Percentiles rank a stretch among this genome's conserved stretches.
Evolutionary conservation across 2,113 vertebrate genomes (phyloP).

Genomic region (Stegastes partitus): DNA sequence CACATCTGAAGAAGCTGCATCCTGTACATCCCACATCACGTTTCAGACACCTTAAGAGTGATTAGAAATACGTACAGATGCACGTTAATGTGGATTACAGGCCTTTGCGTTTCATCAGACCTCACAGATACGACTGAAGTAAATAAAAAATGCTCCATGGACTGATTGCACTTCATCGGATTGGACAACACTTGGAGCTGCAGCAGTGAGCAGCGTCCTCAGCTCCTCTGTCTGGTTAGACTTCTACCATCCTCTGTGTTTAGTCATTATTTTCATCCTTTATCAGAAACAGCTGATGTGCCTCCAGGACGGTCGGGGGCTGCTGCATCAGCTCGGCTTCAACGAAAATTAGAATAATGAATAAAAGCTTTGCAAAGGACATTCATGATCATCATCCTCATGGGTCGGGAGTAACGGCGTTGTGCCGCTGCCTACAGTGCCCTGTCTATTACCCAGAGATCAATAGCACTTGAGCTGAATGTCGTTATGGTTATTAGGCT

Average conservation of each 20-base stretch:
- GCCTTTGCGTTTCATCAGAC: too few relatives aligned
- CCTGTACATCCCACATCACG: too few relatives aligned
- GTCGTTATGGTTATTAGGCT: slow-evolving; percentile 75
- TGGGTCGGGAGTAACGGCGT: slow-evolving; percentile 39
- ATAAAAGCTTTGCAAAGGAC: slow-evolving; percentile 44
- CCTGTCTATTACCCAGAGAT: slow-evolving; percentile 68
- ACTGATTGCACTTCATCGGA: not conserved
- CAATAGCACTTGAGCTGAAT: slow-evolving; percentile 79
- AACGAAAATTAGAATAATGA: slow-evolving; percentile 37
- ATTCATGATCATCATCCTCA: slow-evolving; percentile 47
- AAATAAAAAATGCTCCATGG: too few relatives aligned
- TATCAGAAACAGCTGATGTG: not conserved
- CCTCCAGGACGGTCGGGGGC: not conserved
- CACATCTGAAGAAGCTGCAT: too few relatives aligned
- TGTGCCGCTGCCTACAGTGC: slow-evolving; percentile 45
- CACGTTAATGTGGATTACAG: too few relatives aligned
- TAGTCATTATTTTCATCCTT: not conserved
- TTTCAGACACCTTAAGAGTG: too few relatives aligned
- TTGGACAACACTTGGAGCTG: not conserved
- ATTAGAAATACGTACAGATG: too few relatives aligned
- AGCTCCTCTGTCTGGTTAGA: too few relatives aligned
- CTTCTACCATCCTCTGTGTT: too few relatives aligned
- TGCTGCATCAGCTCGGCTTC: slow-evolving; percentile 27
- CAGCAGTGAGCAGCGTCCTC: not conserved
- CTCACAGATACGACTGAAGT: too few relatives aligned